Conservation (phyloP, 2,888 invertebrate genomes). For the Rhodophaea formosa region DNA sequence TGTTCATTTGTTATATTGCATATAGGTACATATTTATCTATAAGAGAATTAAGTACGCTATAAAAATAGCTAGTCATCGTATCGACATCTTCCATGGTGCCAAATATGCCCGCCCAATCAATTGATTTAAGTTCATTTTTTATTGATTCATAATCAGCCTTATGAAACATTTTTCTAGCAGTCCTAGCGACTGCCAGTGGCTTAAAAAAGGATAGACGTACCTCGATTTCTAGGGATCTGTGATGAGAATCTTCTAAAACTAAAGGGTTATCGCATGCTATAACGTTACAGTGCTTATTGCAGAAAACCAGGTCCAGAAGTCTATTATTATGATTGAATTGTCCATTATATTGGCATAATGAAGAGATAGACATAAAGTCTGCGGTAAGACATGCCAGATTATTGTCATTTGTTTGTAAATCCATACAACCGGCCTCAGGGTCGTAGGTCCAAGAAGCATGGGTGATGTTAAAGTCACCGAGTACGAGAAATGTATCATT, state of each 20-base stretch:
- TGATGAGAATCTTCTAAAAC: slow-evolving; percentile 20
- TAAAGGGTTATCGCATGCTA: slow-evolving; percentile 7
- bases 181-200: not conserved
- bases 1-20: not conserved
- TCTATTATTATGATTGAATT: slow-evolving; percentile 12
- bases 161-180: slow-evolving; percentile 7
- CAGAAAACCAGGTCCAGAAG: slow-evolving; percentile 21
- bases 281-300: not conserved
- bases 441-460: slow-evolving; percentile 18
- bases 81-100: slow-evolving; percentile 10
- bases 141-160: slow-evolving; percentile 18
- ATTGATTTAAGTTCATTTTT: slow-evolving; percentile 2
- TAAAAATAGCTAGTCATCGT: slow-evolving; percentile 16
- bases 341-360: slow-evolving; percentile 20
- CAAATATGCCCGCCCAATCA: slow-evolving; percentile 11
- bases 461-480: slow-evolving; percentile 23
- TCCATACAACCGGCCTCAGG: slow-evolving; percentile 4
- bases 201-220: not conserved
- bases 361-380: slow-evolving; percentile 23
- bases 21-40: slow-evolving; percentile 6
- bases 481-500: slow-evolving; percentile 17
- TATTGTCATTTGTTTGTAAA: slow-evolving; percentile 14
- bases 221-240: slow-evolving; percentile 7
- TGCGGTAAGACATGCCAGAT: slow-evolving; percentile 15
- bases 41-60: not conserved